Conservation (phyloP, 2,797 vertebrate species). For the Onychomys torridus region DNA sequence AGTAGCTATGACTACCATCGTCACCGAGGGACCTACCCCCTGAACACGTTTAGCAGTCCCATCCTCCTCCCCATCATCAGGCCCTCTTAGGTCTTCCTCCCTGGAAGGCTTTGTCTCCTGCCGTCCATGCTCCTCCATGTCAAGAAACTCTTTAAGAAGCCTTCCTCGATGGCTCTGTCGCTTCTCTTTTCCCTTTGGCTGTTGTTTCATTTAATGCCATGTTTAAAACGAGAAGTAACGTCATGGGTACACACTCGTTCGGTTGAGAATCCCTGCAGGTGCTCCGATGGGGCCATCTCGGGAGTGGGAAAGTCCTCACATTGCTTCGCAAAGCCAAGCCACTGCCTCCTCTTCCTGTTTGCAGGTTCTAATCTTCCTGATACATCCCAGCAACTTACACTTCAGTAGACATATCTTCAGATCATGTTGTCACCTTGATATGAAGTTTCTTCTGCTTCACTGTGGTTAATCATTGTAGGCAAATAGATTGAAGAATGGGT, state of each 20-base stretch:
- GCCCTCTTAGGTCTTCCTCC: not conserved
- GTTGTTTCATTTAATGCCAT: conserved; percentile 72
- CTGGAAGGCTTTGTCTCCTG: not conserved
- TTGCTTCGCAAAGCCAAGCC: conserved; percentile 59
- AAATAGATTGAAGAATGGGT: too few relatives aligned
- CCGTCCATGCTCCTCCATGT: not conserved
- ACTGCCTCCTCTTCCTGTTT: not conserved
- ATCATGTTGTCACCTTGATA: not conserved
- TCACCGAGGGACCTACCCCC: not conserved
- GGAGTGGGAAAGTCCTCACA: not conserved
- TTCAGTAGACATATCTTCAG: not conserved
- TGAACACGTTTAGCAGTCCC: not conserved
- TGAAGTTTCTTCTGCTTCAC: conserved; percentile 21
- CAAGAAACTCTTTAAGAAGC: not conserved
- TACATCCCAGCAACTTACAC: not conserved
- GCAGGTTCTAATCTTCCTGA: not conserved
- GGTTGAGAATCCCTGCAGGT: conserved; percentile 55
- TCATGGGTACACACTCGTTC: not conserved
- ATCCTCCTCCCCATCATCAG: not conserved
- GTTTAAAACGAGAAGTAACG: conserved; percentile 63
- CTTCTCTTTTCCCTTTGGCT: not conserved
- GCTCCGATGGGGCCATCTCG: not conserved
- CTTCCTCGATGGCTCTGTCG: not conserved
- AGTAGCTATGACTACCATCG: not conserved
- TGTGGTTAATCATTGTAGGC: not conserved